Conservation (phyloP, 1,140 invertebrate species). For the Drosophila ogumai region DNA sequence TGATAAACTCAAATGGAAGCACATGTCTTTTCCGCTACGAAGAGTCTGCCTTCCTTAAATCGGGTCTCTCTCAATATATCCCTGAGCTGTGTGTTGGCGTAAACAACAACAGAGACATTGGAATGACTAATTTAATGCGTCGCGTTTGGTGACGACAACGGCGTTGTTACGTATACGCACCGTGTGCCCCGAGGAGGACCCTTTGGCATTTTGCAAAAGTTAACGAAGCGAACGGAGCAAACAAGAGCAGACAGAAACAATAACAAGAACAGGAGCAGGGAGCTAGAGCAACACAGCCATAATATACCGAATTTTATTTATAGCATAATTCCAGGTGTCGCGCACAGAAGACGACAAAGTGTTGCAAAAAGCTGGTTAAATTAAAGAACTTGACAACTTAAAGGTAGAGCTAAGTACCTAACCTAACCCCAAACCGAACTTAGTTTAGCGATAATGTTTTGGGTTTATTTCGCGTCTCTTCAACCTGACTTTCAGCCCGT, state of each 20-base stretch:
- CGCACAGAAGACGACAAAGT: constrained; percentile 51
- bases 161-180: constrained; percentile 52
- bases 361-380: constrained; percentile 46
- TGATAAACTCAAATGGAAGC: constrained; percentile 73
- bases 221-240: constrained; percentile 66
- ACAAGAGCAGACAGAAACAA: constrained; percentile 50
- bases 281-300: constrained; percentile 23
- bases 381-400: constrained; percentile 36
- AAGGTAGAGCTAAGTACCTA: constrained; percentile 7
- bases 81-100: constrained; percentile 29
- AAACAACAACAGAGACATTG: constrained; percentile 55
- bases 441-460: constrained; percentile 42
- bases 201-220: constrained; percentile 61
- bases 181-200: constrained; percentile 30
- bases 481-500: constrained; percentile 65
- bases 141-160: constrained; percentile 25
- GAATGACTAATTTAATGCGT: constrained; percentile 70
- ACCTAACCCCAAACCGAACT: constrained; percentile 11
- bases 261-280: constrained; percentile 5
- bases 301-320: constrained; percentile 71
- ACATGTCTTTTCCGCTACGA: constrained; percentile 69
- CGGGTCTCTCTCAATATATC: constrained; percentile 2
- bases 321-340: constrained; percentile 76
- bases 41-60: constrained; percentile 5
- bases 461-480: constrained; percentile 62